Evolutionary conservation across 2,888 invertebrate species (phyloP).

Genomic region (Melanotus villosus): DNA sequence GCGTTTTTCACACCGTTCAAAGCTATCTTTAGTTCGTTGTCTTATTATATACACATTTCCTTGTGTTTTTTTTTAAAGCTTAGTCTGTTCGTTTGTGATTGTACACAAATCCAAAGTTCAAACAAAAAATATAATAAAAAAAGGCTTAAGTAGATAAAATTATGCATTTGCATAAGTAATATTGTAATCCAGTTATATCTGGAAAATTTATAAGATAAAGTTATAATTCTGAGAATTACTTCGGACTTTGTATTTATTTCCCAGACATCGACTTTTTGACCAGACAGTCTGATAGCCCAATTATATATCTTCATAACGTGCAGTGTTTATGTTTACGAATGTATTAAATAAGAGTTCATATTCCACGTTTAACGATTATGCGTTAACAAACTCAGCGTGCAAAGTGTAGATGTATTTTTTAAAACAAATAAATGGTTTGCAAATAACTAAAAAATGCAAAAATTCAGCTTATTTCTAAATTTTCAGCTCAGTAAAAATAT

Average conservation of each 20-base stretch:
- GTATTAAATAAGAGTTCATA: background rate
- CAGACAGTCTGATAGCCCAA: conserved; percentile 17
- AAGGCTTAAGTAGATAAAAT: background rate
- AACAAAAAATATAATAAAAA: background rate
- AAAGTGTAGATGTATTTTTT: no score
- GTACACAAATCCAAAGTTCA: background rate
- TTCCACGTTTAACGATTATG: no score
- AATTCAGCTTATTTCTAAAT: no score
- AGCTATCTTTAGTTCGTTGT: no score
- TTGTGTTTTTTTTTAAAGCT: no score
- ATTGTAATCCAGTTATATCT: conserved; percentile 4
- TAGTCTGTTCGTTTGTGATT: no score
- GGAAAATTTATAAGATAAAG: background rate
- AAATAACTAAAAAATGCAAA: no score
- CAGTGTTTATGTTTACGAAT: background rate
- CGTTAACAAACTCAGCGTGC: no score
- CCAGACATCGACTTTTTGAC: conserved; percentile 1
- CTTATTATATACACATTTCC: no score
- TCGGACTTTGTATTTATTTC: conserved; percentile 4
- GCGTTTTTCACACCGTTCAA: no score
- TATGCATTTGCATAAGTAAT: background rate
- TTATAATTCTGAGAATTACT: background rate
- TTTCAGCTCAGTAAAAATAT: no score
- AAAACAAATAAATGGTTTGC: no score
- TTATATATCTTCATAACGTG: background rate